Evolutionary conservation across 2,113 vertebrate genomes (phyloP).

Genomic region (Cinclus mexicanus): DNA sequence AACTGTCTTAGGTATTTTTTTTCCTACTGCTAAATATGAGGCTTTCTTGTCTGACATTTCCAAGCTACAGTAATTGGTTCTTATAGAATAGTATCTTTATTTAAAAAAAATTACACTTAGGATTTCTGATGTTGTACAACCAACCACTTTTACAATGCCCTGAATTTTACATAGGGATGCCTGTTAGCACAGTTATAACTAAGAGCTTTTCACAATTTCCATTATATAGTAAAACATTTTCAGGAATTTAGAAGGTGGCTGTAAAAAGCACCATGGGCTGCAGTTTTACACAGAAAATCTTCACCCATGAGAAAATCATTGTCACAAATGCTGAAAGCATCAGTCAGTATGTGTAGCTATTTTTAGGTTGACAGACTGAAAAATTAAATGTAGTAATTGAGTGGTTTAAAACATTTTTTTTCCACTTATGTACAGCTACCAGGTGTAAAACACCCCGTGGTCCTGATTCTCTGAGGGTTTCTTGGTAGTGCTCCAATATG

Average conservation of each 20-base stretch:
- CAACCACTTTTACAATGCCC: not conserved
- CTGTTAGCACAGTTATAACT: not conserved
- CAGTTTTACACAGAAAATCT: conserved; percentile 41
- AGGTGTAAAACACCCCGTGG: not conserved
- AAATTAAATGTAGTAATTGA: not conserved
- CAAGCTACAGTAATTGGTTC: not conserved
- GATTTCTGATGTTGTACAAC: not conserved
- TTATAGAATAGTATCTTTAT: not conserved
- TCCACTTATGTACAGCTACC: not conserved
- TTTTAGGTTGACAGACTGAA: conserved; percentile 38
- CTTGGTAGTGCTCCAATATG: not conserved
- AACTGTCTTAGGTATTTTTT: not conserved
- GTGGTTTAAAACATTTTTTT: conserved; percentile 19
- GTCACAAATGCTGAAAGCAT: conserved; percentile 37
- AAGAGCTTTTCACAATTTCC: conserved; percentile 26
- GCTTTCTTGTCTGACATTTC: not conserved
- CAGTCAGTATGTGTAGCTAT: not conserved
- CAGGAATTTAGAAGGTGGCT: conserved; percentile 17
- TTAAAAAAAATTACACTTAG: not conserved
- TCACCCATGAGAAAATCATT: conserved; percentile 42
- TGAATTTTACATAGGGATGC: not conserved
- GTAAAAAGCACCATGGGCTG: conserved; percentile 32
- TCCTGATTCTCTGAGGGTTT: not conserved
- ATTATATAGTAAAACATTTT: conserved; percentile 28
- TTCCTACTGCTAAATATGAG: not conserved